These are phyloP conservation scores for Xanthia icteritia DNA, from an alignment of 2,888 invertebrate species.

Conservation along the genomic window DNA sequence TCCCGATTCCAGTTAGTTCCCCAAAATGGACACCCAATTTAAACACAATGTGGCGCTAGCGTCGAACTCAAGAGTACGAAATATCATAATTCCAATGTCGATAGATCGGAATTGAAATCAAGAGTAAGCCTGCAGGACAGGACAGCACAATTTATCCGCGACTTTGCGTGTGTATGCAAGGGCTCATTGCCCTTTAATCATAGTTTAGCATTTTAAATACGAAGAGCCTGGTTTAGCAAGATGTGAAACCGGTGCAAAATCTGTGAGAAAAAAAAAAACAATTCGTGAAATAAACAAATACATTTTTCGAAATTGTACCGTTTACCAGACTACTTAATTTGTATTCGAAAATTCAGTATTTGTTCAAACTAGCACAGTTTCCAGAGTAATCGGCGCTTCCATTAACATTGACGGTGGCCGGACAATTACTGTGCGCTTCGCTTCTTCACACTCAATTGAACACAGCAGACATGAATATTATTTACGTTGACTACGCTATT, in stretches of 20 bases:
- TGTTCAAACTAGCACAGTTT: conserved; percentile 43
- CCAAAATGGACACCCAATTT: no score
- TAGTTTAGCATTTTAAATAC: conserved; percentile 43
- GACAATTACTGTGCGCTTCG: conserved; percentile 68
- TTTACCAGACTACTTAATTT: background rate
- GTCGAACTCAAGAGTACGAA: no score
- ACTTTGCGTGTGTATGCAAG: conserved; percentile 21
- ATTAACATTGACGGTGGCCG: conserved; percentile 66
- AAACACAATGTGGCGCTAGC: no score
- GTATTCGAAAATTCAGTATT: background rate
- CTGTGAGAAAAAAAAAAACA: background rate
- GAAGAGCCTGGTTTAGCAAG: conserved; percentile 29
- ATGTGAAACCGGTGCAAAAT: conserved; percentile 37
- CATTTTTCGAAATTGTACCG: background rate
- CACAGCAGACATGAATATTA: conserved; percentile 67
- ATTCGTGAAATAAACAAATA: background rate
- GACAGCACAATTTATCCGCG: conserved; percentile 18
- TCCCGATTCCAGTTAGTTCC: no score
- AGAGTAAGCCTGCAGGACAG: no score
- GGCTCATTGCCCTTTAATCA: conserved; percentile 33
- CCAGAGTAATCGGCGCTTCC: conserved; percentile 52
- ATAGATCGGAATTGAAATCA: no score
- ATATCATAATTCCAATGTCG: no score
- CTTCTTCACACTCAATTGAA: conserved; percentile 78
- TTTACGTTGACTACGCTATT: conserved; percentile 41